Percentiles rank a stretch among this genome's conserved stretches.
Conservation (phyloP, 1,140 invertebrate species). For the Drosophila simulans region DNA sequence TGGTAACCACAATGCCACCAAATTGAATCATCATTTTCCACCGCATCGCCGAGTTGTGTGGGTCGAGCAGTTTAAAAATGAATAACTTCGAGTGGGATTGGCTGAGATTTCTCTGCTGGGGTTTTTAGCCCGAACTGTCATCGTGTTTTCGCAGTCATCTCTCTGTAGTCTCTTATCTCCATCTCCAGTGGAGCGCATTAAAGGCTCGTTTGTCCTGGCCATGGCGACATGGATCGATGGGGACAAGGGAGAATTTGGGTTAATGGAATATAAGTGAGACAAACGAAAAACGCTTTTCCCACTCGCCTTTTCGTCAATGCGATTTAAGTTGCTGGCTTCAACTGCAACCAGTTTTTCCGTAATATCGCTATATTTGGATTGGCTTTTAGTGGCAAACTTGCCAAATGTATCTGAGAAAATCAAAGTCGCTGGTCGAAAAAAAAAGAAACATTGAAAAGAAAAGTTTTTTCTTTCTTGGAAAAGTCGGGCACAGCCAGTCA, state of each 20-base stretch:
- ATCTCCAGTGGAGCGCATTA: conserved; percentile 57
- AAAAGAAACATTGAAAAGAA: conserved; percentile 49
- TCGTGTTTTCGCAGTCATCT: not conserved
- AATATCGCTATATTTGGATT: conserved; percentile 25
- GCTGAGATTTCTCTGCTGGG: conserved; percentile 2
- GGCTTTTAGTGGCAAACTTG: conserved; percentile 22
- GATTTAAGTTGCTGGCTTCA: conserved; percentile 14
- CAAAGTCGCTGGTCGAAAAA: not conserved
- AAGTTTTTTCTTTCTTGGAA: conserved; percentile 51
- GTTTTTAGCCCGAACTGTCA: conserved; percentile 7
- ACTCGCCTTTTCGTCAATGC: conserved; percentile 2
- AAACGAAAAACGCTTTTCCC: conserved; percentile 17
- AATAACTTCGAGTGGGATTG: conserved; percentile 59
- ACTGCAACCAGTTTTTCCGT: conserved; percentile 23
- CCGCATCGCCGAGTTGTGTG: conserved; percentile 3
- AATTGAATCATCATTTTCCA: conserved; percentile 77
- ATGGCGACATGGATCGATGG: conserved; percentile 62
- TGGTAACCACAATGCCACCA: conserved; percentile 26
- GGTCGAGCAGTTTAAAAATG: conserved; percentile 69
- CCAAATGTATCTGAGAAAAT: conserved; percentile 39
- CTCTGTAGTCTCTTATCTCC: conserved; percentile 12
- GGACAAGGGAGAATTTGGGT: conserved; percentile 54
- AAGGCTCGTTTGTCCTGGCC: conserved; percentile 63
- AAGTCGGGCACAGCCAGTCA: conserved; percentile 55
- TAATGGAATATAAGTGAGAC: conserved; percentile 74